Evolutionary conservation across 2,797 vertebrate genomes (phyloP).

Genomic region (Melanotaenia trifasciata): DNA sequence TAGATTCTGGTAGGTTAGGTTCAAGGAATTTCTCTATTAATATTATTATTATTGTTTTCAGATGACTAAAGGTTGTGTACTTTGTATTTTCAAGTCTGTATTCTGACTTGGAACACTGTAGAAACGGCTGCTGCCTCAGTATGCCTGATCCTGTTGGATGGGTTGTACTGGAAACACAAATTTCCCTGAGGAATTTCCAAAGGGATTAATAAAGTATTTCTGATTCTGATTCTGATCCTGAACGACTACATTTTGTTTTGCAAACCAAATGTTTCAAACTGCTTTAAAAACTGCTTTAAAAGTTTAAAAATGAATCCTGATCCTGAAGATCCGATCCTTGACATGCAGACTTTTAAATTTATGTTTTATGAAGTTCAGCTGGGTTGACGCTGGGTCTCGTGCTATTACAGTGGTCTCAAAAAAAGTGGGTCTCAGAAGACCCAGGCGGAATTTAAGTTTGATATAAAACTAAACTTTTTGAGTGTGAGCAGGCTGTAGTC

Average conservation of each 20-base stretch:
- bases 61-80: too few species aligned
- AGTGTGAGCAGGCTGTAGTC: not conserved
- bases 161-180: too few species aligned
- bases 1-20: too few species aligned
- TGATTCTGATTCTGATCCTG: too few species aligned
- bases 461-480: not conserved
- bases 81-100: too few species aligned
- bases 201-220: too few species aligned
- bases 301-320: slow-evolving; percentile 20
- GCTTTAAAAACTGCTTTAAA: not conserved
- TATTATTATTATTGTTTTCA: too few species aligned
- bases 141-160: too few species aligned
- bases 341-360: not conserved
- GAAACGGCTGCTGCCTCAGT: too few species aligned
- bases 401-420: not conserved
- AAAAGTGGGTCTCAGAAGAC: not conserved
- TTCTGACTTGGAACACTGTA: too few species aligned
- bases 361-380: not conserved
- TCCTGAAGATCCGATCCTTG: not conserved
- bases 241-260: not conserved
- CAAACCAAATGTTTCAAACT: slow-evolving; percentile 22
- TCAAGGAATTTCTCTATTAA: too few species aligned
- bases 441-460: not conserved
- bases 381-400: not conserved
- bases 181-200: too few species aligned